Base-by-base conservation (phyloP, 1,140 invertebrate species). In the Scaptomyza hsui region DNA sequence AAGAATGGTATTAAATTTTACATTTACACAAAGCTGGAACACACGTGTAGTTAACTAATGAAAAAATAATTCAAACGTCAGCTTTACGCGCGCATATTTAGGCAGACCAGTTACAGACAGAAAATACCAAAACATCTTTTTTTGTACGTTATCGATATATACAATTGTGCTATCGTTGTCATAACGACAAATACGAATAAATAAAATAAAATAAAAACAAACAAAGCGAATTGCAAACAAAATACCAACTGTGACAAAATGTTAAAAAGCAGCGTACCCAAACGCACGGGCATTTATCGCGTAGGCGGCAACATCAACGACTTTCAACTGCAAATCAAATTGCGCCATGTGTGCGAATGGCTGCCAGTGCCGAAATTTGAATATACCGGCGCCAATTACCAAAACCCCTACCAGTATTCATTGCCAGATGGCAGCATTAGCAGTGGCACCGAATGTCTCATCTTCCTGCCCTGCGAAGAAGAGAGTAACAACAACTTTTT, bases 241-340 rank as follows among this genome's bases (percentile, higher is more conserved):
- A 24, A 44, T 35, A n/a, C 18, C 1, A 16, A 55, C 26, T 60
- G 21, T 41, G 13, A 37, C 5, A 59, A 57, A 35, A 89, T 90
- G 81, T 48, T 86, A 64, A 70, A 91, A 73, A 68, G 57, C 53
- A 37, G 91, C 82, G 77, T 59, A 39, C 71, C 92, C 89, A 83
- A 92, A 49, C 76, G 73, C n/a, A 83, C 93, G 0, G 92, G 90
- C 3, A 91, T 82, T 42, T 93, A 93, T 63, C 89, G 89, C 9
- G 89, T 93, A 18, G 90, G 72, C 24, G 92, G 93, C 18, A 91
- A 92, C 12, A 93, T 93, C 19, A 71, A 81, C 2, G 92, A 93
- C 56, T 92, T 94, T 3, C 92, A 92, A 74, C 60, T 94, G 64
- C 92, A 76, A 10, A 32, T 91, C 21, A 75, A 74, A 24, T 53